A percentile compares a stretch with the other conserved stretches of the same genome.
Conservation (phyloP, 2,888 invertebrate genomes). For the Magallana nippona region DNA sequence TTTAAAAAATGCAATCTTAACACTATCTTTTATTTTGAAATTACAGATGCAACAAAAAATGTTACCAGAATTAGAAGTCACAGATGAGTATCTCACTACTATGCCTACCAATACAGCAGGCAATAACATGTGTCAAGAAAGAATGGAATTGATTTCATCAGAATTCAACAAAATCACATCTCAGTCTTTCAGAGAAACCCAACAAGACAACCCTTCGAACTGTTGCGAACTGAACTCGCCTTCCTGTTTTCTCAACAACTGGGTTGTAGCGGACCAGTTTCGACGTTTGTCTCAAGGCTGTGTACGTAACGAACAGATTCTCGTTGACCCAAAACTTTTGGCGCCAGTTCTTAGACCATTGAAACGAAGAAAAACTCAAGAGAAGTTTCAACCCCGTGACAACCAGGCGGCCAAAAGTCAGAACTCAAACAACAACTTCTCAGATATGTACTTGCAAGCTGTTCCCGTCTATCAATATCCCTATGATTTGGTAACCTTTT, state of each 20-base stretch:
- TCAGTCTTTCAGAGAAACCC: not conserved
- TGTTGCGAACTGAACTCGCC: conserved; percentile 44
- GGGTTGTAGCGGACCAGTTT: conserved; percentile 48
- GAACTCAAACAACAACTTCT: not conserved
- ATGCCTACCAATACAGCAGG: not conserved
- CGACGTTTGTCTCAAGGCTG: conserved; percentile 18
- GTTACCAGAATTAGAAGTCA: not conserved
- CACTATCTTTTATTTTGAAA: not conserved
- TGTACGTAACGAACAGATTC: not conserved
- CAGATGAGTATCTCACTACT: not conserved
- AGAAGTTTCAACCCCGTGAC: not conserved
- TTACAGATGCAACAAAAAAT: not conserved
- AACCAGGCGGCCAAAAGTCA: not conserved
- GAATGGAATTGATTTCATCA: conserved; percentile 28
- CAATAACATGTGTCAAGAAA: conserved; percentile 23
- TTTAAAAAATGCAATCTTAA: too few relatives aligned
- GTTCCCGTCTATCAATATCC: not conserved
- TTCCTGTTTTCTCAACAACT: conserved; percentile 43
- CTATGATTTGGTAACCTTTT: not conserved
- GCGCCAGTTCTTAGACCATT: conserved; percentile 24
- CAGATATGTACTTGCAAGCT: not conserved
- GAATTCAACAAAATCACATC: conserved; percentile 42
- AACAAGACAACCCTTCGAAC: not conserved
- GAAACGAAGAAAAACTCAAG: not conserved
- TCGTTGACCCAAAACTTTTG: conserved; percentile 36